A percentile compares a stretch with the other conserved stretches of the same genome.
Evolutionary conservation across 1,140 invertebrate species (phyloP).

Genomic region (Paramacrobiotus metropolitanus): DNA sequence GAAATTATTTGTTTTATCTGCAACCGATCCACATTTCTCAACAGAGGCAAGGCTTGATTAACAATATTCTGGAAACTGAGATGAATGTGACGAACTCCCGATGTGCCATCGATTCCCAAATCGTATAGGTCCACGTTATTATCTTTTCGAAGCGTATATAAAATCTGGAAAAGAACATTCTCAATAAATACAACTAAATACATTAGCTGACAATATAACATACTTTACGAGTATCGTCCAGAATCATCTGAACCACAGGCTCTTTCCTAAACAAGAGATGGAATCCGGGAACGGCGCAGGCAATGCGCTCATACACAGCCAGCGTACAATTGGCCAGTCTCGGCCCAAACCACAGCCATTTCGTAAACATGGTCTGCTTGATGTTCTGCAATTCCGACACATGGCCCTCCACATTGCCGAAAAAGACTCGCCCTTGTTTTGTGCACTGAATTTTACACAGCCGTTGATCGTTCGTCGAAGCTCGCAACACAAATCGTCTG

Average conservation of each 20-base stretch:
- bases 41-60: background rate
- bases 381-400: background rate
- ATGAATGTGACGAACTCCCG: background rate
- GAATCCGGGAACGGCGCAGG: background rate
- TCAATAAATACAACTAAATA: background rate
- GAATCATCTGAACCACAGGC: background rate
- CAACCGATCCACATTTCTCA: background rate
- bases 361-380: background rate
- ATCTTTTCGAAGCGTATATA: background rate
- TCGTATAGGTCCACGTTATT: slow-evolving; percentile 3
- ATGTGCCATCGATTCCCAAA: background rate
- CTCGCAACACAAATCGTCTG: background rate
- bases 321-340: slow-evolving; percentile 1
- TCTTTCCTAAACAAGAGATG: background rate
- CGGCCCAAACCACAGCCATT: slow-evolving; percentile 2
- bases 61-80: slow-evolving; percentile 4
- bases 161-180: background rate
- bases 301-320: slow-evolving; percentile 1
- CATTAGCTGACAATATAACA: background rate
- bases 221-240: background rate
- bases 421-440: background rate
- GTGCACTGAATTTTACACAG: background rate
- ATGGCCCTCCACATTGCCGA: background rate
- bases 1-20: background rate
- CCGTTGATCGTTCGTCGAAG: background rate